Evolutionary conservation across 1,140 invertebrate genomes (phyloP).

Genomic region (Xylocopa sonorina): DNA sequence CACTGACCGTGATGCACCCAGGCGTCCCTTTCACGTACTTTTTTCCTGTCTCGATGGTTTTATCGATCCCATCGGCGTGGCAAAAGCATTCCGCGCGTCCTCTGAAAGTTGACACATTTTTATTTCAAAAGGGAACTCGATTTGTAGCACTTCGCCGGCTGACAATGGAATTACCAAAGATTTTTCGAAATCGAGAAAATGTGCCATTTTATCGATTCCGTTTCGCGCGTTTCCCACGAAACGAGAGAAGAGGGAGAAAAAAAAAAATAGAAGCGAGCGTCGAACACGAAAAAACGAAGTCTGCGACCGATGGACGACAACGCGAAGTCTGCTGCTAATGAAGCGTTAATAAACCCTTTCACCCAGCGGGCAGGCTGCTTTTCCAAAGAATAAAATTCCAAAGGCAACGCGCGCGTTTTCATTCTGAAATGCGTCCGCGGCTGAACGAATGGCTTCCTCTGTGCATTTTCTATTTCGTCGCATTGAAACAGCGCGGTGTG

Average conservation of each 20-base stretch:
- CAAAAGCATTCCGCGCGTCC: too few species aligned
- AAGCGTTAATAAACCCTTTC: slow-evolving; percentile 34
- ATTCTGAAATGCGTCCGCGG: not conserved
- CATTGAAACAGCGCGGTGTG: not conserved
- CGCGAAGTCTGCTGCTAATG: not conserved
- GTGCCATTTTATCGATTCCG: not conserved
- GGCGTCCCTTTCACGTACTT: slow-evolving; percentile 10
- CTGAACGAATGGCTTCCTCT: not conserved
- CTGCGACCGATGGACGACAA: not conserved
- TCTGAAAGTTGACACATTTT: too few species aligned
- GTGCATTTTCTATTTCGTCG: not conserved
- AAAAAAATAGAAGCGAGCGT: not conserved
- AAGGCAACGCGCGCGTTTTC: not conserved
- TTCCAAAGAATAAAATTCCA: slow-evolving; percentile 14
- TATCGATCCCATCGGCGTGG: not conserved
- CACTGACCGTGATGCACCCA: slow-evolving; percentile 28
- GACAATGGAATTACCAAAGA: too few species aligned
- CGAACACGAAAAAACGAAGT: not conserved
- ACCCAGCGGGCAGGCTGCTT: too few species aligned
- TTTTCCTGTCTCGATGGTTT: not conserved
- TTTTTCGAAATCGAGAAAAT: too few species aligned
- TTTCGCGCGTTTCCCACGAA: not conserved
- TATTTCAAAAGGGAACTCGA: too few species aligned
- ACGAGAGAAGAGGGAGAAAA: not conserved
- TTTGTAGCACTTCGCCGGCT: too few species aligned